Base-by-base conservation (phyloP, 92 coral and sea anemone species). In the Montipora capitata region DNA sequence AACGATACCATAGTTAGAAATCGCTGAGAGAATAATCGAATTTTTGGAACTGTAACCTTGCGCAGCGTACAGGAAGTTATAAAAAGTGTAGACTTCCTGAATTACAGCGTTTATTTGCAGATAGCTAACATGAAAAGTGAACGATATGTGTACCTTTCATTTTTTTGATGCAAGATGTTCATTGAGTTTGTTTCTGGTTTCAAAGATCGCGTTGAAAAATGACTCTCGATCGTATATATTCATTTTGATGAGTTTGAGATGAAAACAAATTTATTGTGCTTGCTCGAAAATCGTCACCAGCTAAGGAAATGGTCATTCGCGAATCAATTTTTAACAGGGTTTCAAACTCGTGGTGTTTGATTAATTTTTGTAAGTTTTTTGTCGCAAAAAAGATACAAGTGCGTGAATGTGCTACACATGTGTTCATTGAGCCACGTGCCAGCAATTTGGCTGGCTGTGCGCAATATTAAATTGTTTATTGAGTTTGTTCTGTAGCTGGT, bases 251-350 rank as follows among this genome's bases (percentile, higher is more conserved):
- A 1, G 35, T 27, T 27, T 68, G 85, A 51, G 9, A 68, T 65
- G 16, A 40, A 35, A 9, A 35, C 52, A 51, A 68, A 8, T 54
- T 15, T 17, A 14, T 20, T 1, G 15, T 39, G 18, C 56, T 18
- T 80, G 3, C 10, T 40, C 40, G 10, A 56, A 62, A 66, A 48
- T 80, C 40, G 49, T 39, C 35, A 43, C 16, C 9, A 6, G 49
- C 44, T 9, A 4, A 43, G 75, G 77, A 81, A 81, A 81, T 61
- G n/a, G 77, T 81, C 67, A 69, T 68, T 59, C 10, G 81, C 14
- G 4, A 13, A 38, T 41, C 10, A 77, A 16, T 14, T 39, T 18
- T 18, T 57, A 57, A 61, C 35, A 18, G 44, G 49, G 27, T 52
- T 48, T 4, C 9, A 49, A 49, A 49, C 5, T 49, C 16, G 61